Evolutionary conservation across 2,797 vertebrate species (phyloP), one percentile per base, ranked within the genome.

Genomic region (Pitangus sulphuratus): DNA sequence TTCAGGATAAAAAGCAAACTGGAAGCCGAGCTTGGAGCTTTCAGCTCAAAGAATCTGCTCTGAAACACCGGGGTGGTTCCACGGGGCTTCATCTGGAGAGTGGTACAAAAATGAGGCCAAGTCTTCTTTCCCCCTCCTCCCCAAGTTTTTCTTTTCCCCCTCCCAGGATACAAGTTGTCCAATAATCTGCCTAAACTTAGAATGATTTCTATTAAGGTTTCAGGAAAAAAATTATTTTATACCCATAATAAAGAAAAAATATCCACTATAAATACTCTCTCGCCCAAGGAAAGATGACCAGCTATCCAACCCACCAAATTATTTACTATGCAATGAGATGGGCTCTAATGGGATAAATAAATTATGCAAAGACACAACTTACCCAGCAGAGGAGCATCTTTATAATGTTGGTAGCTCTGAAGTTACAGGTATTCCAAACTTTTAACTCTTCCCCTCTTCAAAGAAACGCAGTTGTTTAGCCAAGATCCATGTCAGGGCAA

Each of bases 21-120:
- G 72, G 60, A 87, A 93, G 60, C 30, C 15, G 5, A 64, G 78
- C 90, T 30, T 45, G 74, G 5, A 64, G 78, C 90, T 31, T 45
- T 77, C 69, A 48, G 61, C 93, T 87, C 92, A 85, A 83, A 80
- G 87, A 91, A 26, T 83, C 86, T 91, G 85, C 70, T 53, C 61
- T 58, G n/a, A 70, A 87, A 79, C 61, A n/a, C 3, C n/a, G 39
- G 33, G 61, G 65, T 21, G 64, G 33, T 39, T 86, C 82, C 77
- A n/a, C 50, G 35, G 44, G 57, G 74, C 75, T 81, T 77, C 11
- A n/a, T 30, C 9, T 45, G 65, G 65, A 83, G 12, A 48, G 12
- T 2, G 30, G 68, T 35, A 72, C 28, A 64, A 76, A 82, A 84
- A 45, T 9, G 21, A 15, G 45, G 11, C 33, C 45, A 48, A 77